Conservation (phyloP, 35 echinoderm and acorn worm genomes). For the Apostichopus japonicus region DNA sequence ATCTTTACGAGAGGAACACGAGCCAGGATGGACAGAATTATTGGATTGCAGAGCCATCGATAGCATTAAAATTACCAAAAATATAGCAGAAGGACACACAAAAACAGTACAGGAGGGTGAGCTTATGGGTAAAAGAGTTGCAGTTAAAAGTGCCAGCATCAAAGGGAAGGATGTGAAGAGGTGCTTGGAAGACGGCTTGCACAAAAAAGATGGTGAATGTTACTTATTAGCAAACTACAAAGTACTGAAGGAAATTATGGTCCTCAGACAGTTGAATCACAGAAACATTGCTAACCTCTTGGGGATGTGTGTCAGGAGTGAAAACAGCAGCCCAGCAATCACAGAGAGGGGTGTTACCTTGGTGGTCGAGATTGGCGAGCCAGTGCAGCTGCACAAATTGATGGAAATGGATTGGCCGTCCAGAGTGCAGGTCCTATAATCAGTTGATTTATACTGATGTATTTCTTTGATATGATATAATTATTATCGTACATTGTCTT, state of each 20-base stretch:
- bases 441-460: background rate
- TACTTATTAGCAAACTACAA: conserved; percentile 89
- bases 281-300: conserved; percentile 73
- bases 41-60: conserved; percentile 79
- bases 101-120: conserved; percentile 86
- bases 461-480: background rate
- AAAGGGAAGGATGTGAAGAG: conserved; percentile 71
- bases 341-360: conserved; percentile 86
- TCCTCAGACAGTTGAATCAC: conserved; percentile 75
- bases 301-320: conserved; percentile 92
- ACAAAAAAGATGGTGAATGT: conserved; percentile 90
- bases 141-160: conserved; percentile 83
- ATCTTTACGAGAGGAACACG: background rate
- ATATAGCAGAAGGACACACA: conserved; percentile 72
- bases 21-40: background rate
- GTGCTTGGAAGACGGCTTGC: conserved; percentile 69
- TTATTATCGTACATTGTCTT: too few species aligned
- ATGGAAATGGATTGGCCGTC: conserved; percentile 47
- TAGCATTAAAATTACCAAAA: conserved; percentile 67
- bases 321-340: conserved; percentile 79
- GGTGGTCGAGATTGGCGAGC: conserved; percentile 81
- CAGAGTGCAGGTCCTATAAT: conserved; percentile 63
- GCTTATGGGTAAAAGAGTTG: conserved; percentile 57
- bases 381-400: conserved; percentile 80
- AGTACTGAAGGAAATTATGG: conserved; percentile 91